Evolutionary conservation across 2,888 invertebrate species (phyloP).

Genomic region (Erebia palarica): DNA sequence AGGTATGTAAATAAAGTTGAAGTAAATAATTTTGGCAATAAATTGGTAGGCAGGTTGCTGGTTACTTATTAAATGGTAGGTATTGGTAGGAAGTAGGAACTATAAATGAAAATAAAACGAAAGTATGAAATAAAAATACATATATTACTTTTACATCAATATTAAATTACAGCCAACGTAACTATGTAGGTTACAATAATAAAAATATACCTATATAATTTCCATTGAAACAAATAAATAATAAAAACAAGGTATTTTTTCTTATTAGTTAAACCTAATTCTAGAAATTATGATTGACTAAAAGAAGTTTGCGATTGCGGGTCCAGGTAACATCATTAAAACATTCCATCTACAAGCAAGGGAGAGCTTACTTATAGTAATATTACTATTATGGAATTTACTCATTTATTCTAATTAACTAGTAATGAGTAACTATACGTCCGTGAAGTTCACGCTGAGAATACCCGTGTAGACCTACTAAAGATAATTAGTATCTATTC

Average conservation of each 20-base stretch:
- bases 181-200: constrained; percentile 82
- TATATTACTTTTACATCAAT: constrained; percentile 82
- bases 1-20: too few species aligned
- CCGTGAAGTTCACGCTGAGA: constrained; percentile 56
- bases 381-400: constrained; percentile 78
- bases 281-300: constrained; percentile 80
- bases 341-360: constrained; percentile 79
- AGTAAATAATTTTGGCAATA: too few species aligned
- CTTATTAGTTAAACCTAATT: constrained; percentile 74
- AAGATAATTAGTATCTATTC: not conserved
- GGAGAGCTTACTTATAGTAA: constrained; percentile 75
- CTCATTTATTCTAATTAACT: constrained; percentile 76
- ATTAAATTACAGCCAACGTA: constrained; percentile 83
- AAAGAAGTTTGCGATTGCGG: constrained; percentile 69
- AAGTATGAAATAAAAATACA: constrained; percentile 81
- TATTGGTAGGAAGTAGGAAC: not conserved
- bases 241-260: constrained; percentile 80
- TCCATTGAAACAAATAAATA: constrained; percentile 81
- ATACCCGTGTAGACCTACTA: not conserved
- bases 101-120: constrained; percentile 58
- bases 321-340: constrained; percentile 77
- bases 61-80: too few species aligned
- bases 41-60: too few species aligned
- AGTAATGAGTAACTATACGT: constrained; percentile 67
- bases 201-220: constrained; percentile 82